Evolutionary conservation across 2,888 invertebrate species (phyloP).

Genomic region (Apodemia zela): DNA sequence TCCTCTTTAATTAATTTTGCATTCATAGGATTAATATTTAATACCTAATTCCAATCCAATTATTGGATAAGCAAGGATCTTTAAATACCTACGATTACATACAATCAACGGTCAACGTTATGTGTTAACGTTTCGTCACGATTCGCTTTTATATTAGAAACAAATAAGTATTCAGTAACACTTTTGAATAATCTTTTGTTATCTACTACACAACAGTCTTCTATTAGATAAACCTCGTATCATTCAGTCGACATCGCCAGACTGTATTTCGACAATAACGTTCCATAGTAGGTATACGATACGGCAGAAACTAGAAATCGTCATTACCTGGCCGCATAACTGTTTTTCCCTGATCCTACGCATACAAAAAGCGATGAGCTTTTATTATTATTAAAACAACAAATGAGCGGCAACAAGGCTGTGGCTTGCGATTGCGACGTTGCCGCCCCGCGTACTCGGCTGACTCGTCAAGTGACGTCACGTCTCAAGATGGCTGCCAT

Average conservation of each 20-base stretch:
- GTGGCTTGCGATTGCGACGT: constrained; percentile 51
- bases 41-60: too few relatives aligned
- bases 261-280: constrained; percentile 16
- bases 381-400: constrained; percentile 68
- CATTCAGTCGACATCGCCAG: neutral
- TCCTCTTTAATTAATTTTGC: too few relatives aligned
- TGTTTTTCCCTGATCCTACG: constrained; percentile 68
- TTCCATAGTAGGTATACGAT: constrained; percentile 24
- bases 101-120: neutral
- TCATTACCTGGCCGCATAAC: constrained; percentile 71
- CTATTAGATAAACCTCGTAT: neutral
- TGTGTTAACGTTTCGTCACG: neutral
- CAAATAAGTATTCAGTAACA: neutral
- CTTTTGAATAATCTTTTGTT: neutral
- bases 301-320: constrained; percentile 32
- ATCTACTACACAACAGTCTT: neutral
- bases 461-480: constrained; percentile 80
- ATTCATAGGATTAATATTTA: too few relatives aligned
- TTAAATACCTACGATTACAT: too few relatives aligned
- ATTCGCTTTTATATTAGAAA: neutral
- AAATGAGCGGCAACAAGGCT: constrained; percentile 63
- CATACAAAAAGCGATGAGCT: constrained; percentile 67
- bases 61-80: too few relatives aligned
- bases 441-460: constrained; percentile 69
- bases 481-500: constrained; percentile 79